Evolutionary conservation across 2,888 invertebrate species (phyloP).

Genomic region (Idaea biselata): DNA sequence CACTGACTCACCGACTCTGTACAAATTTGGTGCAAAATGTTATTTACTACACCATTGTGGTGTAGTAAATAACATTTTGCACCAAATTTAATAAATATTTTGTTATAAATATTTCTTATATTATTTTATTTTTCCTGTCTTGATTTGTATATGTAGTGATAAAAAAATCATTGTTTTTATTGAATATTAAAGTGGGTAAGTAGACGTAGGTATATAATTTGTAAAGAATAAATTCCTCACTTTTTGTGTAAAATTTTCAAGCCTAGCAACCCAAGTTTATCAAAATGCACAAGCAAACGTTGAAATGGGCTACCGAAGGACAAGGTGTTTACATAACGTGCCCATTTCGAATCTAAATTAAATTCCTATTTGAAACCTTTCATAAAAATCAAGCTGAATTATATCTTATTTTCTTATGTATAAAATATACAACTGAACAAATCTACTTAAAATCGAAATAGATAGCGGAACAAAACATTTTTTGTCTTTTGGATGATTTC

Average conservation of each 20-base stretch:
- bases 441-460: neutral
- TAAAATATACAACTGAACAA: constrained; percentile 11
- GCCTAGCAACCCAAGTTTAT: constrained; percentile 40
- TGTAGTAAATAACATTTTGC: too few relatives aligned
- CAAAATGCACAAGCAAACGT: constrained; percentile 41
- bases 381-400: constrained; percentile 13
- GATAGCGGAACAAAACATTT: neutral
- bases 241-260: constrained; percentile 2
- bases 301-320: constrained; percentile 46
- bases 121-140: too few relatives aligned
- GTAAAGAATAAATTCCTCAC: constrained; percentile 3
- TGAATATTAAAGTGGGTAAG: too few relatives aligned
- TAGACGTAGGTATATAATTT: too few relatives aligned
- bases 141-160: too few relatives aligned
- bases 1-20: too few relatives aligned
- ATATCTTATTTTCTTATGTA: neutral
- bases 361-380: constrained; percentile 29
- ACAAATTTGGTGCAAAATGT: too few relatives aligned
- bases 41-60: too few relatives aligned
- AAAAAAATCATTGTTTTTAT: too few relatives aligned
- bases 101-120: too few relatives aligned
- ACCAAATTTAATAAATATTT: too few relatives aligned
- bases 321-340: constrained; percentile 27
- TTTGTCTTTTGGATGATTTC: too few relatives aligned
- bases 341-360: constrained; percentile 32